These are phyloP conservation scores for Ptilonorhynchus violaceus DNA, from an alignment of 2,113 vertebrate genomes.

Conservation along the genomic window DNA sequence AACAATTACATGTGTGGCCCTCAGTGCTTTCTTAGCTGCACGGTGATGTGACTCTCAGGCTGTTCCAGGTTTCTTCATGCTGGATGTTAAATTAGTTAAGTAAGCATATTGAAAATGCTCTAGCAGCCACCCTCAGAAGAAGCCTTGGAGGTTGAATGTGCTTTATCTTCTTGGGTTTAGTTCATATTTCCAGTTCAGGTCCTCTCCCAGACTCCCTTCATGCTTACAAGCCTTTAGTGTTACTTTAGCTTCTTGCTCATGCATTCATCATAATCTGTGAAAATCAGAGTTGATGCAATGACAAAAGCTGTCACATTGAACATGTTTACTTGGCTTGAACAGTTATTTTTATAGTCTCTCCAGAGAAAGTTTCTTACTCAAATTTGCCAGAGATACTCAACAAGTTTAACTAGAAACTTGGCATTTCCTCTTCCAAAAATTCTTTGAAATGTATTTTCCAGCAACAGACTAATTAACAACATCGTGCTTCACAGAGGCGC, in stretches of 20 bases:
- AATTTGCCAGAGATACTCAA: conserved; percentile 39
- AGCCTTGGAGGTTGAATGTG: not conserved
- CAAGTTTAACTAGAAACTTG: conserved; percentile 47
- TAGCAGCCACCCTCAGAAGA: not conserved
- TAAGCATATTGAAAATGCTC: not conserved
- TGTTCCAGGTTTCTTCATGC: not conserved
- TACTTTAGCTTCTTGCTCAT: not conserved
- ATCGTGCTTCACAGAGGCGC: conserved; percentile 23
- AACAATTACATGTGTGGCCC: not conserved
- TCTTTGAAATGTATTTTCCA: conserved; percentile 17
- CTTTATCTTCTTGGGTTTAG: not conserved
- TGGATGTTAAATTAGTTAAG: not conserved
- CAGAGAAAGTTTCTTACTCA: conserved; percentile 35
- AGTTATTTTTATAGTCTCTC: conserved; percentile 32
- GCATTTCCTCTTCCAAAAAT: conserved; percentile 30
- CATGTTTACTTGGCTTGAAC: conserved; percentile 33
- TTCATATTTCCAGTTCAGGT: not conserved
- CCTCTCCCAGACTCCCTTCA: not conserved
- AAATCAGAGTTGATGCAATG: conserved; percentile 35
- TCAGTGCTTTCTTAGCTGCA: not conserved
- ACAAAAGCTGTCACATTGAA: conserved; percentile 21
- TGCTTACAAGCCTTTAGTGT: not conserved
- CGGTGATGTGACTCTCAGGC: not conserved
- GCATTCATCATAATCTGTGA: conserved; percentile 16
- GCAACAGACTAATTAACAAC: conserved; percentile 34